Evolutionary conservation across 2,113 vertebrate genomes (phyloP).

Genomic region (Elanoides forficatus): DNA sequence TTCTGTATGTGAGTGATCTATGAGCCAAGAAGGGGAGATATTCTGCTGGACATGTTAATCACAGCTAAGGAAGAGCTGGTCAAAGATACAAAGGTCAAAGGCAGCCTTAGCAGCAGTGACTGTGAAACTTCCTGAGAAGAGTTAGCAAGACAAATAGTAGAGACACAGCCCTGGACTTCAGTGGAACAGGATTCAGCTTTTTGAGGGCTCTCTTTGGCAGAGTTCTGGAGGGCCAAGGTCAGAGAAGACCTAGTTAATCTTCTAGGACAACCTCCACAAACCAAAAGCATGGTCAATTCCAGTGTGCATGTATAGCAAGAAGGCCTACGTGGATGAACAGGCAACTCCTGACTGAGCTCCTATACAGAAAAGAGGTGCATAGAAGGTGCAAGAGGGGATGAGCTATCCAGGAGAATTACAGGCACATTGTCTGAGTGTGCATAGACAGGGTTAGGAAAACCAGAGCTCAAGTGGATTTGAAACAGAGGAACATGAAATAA

Average conservation of each 20-base stretch:
- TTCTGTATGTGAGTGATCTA: background rate
- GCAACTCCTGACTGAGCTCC: background rate
- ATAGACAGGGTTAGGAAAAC: background rate
- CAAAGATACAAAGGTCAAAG: background rate
- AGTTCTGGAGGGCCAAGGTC: background rate
- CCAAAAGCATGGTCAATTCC: background rate
- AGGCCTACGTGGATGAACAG: background rate
- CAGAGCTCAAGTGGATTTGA: background rate
- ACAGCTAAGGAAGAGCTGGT: background rate
- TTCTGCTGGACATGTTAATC: background rate
- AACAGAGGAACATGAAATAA: background rate
- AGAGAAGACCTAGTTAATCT: background rate
- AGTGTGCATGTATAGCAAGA: background rate
- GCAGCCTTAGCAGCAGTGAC: background rate
- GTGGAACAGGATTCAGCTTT: background rate
- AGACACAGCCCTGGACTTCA: background rate
- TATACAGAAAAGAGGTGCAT: background rate
- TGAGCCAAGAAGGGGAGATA: background rate
- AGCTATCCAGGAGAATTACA: background rate
- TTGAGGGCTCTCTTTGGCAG: background rate
- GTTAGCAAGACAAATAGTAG: background rate
- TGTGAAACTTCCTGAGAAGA: background rate
- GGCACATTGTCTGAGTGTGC: background rate
- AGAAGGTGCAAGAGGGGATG: background rate
- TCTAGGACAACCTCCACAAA: background rate